Conservation (phyloP, 1,140 invertebrate species). For the Portunus trituberculatus region DNA sequence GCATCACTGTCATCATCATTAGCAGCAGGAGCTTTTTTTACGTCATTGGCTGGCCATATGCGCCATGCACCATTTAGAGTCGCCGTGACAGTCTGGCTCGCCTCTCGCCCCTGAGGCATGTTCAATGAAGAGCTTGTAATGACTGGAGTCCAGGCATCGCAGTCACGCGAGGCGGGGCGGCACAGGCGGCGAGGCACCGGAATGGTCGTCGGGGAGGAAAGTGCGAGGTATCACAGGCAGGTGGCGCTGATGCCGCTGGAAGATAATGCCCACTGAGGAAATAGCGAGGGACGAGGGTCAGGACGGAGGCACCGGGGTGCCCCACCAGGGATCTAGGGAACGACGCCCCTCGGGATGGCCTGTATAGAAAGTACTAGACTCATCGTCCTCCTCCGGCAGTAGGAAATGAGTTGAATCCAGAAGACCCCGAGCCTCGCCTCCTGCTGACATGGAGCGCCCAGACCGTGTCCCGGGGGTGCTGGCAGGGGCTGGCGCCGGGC, state of each 20-base stretch:
- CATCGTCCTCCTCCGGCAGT: not conserved
- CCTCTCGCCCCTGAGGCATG: not conserved
- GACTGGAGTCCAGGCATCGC: too few species aligned
- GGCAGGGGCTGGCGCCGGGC: not conserved
- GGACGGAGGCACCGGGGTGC: not conserved
- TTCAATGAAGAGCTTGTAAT: not conserved
- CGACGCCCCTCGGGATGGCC: constrained; percentile 57
- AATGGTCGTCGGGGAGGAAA: not conserved
- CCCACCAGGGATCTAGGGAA: constrained; percentile 63
- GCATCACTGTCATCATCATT: not conserved
- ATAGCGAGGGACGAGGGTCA: not conserved
- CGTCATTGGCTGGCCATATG: not conserved
- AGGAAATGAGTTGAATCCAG: constrained; percentile 42
- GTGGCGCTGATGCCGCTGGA: constrained; percentile 1
- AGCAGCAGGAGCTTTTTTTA: not conserved
- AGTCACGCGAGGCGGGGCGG: not conserved
- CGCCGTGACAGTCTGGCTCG: not conserved
- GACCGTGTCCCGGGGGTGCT: not conserved
- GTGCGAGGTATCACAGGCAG: not conserved
- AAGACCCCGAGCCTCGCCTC: constrained; percentile 51
- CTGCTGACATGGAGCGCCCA: constrained; percentile 60
- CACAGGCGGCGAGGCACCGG: not conserved
- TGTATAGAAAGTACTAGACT: constrained; percentile 39
- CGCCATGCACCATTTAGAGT: not conserved
- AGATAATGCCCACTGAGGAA: not conserved